Conservation (phyloP, 2,113 vertebrate genomes). For the Miniopterus natalensis region DNA sequence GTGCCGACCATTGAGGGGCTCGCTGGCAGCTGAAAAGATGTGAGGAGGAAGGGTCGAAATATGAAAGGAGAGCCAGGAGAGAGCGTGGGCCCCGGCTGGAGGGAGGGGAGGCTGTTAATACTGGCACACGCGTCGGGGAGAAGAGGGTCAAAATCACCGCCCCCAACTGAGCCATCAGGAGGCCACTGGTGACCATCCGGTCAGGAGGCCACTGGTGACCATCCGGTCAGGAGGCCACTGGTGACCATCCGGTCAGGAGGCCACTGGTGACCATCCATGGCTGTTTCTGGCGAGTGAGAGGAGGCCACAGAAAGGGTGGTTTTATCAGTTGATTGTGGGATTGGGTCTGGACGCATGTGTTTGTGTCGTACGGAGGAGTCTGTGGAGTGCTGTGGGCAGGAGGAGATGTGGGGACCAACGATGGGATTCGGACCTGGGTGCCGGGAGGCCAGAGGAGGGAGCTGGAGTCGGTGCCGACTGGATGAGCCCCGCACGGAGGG, state of each 20-base stretch:
- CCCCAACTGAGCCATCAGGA: too few species aligned
- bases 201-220: too few species aligned
- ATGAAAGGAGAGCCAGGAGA: accelerated
- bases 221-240: too few species aligned
- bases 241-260: too few species aligned
- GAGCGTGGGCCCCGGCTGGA: not conserved
- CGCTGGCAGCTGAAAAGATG: accelerated
- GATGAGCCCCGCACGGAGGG: too few species aligned
- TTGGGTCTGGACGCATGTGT: accelerated
- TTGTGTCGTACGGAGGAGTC: not conserved
- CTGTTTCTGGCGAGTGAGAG: not conserved
- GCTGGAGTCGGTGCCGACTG: not conserved
- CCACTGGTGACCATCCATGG: not conserved
- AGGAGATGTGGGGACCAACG: too few species aligned
- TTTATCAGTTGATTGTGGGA: not conserved
- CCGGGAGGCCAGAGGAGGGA: not conserved
- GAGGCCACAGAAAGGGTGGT: too few species aligned
- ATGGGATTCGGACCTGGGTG: not conserved
- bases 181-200: not conserved
- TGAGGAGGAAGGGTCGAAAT: accelerated
- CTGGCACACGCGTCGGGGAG: not conserved
- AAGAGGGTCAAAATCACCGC: not conserved
- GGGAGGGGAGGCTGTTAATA: accelerated
- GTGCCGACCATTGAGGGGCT: not conserved
- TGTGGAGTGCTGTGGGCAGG: not conserved